A percentile compares a stretch with the other conserved stretches of the same genome.
Evolutionary conservation across 2,113 vertebrate species (phyloP).

Genomic region (Carollia perspicillata): DNA sequence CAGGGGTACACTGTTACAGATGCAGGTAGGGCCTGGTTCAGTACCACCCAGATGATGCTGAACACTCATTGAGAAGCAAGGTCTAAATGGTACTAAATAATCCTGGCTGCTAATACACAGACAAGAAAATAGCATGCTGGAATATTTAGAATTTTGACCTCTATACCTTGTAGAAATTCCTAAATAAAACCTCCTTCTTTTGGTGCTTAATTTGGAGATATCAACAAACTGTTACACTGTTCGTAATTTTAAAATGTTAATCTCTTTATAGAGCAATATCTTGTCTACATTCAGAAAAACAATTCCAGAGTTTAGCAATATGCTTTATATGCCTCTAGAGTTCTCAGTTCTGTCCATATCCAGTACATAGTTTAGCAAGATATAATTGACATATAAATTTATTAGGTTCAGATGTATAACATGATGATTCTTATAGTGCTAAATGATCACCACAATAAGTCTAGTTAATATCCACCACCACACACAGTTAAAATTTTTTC

Average conservation of each 20-base stretch:
- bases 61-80: background rate
- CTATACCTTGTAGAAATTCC: background rate
- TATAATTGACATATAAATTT: background rate
- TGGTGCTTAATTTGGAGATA: background rate
- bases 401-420: background rate
- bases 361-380: background rate
- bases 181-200: background rate
- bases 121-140: background rate
- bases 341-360: background rate
- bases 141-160: background rate
- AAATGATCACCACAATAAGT: background rate
- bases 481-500: background rate
- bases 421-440: background rate
- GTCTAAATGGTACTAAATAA: background rate
- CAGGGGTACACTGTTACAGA: background rate
- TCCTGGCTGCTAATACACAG: background rate
- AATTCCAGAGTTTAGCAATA: background rate
- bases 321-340: background rate
- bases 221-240: background rate
- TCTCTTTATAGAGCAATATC: background rate
- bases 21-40: background rate
- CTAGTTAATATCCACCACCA: background rate
- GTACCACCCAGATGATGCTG: background rate
- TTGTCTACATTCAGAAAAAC: background rate
- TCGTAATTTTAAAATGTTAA: conserved; percentile 5